Conservation (phyloP, 2,888 invertebrate genomes). For the Ornithoptera alexandrae region DNA sequence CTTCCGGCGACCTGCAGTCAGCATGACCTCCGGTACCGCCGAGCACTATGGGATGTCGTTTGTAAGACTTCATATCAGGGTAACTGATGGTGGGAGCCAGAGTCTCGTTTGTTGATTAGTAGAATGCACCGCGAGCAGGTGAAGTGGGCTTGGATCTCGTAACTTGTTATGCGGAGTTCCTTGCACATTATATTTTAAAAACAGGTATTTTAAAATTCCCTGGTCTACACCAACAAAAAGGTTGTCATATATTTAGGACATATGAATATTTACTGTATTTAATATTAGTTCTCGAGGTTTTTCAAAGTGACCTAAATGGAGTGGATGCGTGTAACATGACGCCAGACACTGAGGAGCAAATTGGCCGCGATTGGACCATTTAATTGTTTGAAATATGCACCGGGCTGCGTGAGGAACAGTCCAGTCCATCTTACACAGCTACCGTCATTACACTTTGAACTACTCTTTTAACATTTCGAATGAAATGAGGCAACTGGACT, state of each 20-base stretch:
- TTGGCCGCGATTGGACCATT: constrained; percentile 64
- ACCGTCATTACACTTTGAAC: not conserved
- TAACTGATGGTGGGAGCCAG: too few species aligned
- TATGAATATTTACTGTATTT: not conserved
- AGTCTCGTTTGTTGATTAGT: too few species aligned
- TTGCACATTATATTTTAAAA: too few species aligned
- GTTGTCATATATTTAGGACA: not conserved
- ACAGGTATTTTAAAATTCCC: too few species aligned
- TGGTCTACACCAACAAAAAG: not conserved
- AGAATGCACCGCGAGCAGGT: too few species aligned
- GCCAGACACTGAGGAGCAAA: constrained; percentile 49
- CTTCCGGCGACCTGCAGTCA: too few species aligned
- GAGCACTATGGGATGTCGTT: too few species aligned
- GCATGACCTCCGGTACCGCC: too few species aligned
- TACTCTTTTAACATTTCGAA: not conserved
- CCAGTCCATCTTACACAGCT: constrained; percentile 28
- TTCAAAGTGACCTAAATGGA: not conserved
- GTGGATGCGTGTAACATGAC: constrained; percentile 40
- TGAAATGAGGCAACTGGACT: not conserved
- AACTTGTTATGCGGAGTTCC: too few species aligned
- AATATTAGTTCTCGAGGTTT: not conserved
- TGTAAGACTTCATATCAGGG: too few species aligned
- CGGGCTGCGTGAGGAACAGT: constrained; percentile 51
- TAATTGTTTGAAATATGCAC: constrained; percentile 74
- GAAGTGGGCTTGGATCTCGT: too few species aligned